Conservation (phyloP, 2,113 vertebrate genomes). For the Trogon surrucura region DNA sequence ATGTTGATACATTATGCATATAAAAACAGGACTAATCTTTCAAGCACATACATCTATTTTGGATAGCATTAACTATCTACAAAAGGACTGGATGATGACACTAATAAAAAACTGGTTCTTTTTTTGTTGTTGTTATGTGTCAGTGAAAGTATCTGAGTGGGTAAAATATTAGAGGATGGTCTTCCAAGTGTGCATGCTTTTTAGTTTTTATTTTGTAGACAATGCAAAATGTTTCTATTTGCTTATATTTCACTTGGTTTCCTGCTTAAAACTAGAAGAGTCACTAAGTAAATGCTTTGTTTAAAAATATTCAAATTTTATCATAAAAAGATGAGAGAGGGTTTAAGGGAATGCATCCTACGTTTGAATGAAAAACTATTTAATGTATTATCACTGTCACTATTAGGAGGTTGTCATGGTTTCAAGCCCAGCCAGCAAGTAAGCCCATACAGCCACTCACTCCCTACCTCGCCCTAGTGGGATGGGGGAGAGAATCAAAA, state of each 20-base stretch:
- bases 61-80: slow-evolving; percentile 44
- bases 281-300: background rate
- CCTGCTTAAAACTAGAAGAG: background rate
- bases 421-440: background rate
- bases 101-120: background rate
- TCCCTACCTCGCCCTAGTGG: background rate
- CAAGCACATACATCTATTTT: slow-evolving; percentile 40
- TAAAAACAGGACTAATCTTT: slow-evolving; percentile 55
- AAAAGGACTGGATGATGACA: slow-evolving; percentile 57
- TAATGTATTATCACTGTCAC: background rate
- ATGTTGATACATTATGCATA: slow-evolving; percentile 51
- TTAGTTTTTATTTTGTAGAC: background rate
- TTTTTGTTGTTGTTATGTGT: background rate
- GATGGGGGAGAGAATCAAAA: background rate
- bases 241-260: background rate
- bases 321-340: background rate
- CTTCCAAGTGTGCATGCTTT: background rate
- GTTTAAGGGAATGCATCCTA: background rate
- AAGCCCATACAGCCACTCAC: background rate
- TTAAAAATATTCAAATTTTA: background rate
- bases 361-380: background rate
- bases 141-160: background rate
- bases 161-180: background rate
- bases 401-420: background rate
- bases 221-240: background rate